These are phyloP conservation scores for Casuarius casuarius DNA, from an alignment of 2,113 vertebrate species.

Conservation along the genomic window DNA sequence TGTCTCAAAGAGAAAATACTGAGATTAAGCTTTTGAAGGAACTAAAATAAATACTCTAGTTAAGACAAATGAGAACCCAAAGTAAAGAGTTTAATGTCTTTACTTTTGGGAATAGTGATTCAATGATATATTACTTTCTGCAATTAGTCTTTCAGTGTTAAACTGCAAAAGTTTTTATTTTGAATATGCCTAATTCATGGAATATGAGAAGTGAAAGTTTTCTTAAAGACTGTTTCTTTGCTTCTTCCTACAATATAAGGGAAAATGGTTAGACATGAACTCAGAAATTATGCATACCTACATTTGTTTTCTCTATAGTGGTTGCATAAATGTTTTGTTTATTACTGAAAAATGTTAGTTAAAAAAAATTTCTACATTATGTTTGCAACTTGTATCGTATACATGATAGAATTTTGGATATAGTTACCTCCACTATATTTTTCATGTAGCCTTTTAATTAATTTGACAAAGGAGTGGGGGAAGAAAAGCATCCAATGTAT, in stretches of 20 bases:
- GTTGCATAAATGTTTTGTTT: not conserved
- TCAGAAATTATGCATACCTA: not conserved
- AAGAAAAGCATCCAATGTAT: not conserved
- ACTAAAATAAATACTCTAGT: not conserved
- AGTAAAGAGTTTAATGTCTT: not conserved
- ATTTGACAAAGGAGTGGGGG: not conserved
- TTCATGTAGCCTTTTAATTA: not conserved
- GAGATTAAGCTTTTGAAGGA: not conserved
- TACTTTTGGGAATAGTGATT: not conserved
- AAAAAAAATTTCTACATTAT: not conserved
- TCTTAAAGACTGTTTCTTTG: not conserved
- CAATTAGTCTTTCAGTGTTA: not conserved
- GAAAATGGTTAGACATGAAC: not conserved
- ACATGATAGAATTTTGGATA: not conserved
- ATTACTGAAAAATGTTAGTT: not conserved
- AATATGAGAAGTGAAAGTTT: not conserved
- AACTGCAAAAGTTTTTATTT: not conserved
- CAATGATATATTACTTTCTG: rapidly evolving
- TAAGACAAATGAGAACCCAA: not conserved
- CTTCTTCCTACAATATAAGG: not conserved
- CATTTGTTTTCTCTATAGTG: rapidly evolving
- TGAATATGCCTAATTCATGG: not conserved
- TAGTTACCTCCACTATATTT: not conserved
- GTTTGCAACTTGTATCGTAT: not conserved
- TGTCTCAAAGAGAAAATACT: not conserved